These are phyloP conservation scores for Oenanthe oenanthe DNA, from an alignment of 2,113 vertebrate genomes.

Conservation along the genomic window DNA sequence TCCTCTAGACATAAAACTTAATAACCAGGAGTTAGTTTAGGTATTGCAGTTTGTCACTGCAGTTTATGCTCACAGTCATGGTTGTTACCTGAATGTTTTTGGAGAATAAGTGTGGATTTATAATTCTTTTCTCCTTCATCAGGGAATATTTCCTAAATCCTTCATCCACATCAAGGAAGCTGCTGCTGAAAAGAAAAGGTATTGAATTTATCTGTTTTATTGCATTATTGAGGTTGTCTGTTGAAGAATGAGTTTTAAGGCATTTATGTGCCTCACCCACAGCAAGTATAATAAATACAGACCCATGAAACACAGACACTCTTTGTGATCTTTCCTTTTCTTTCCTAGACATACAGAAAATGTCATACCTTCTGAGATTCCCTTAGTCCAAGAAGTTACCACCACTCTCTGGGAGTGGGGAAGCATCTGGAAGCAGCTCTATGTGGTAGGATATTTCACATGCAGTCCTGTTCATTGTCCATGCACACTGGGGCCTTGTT, in stretches of 20 bases:
- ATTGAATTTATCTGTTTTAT: conserved; percentile 1
- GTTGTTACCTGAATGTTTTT: background rate
- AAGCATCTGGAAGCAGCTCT: conserved; percentile 97
- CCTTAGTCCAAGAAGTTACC: conserved; percentile 95
- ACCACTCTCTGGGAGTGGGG: conserved; percentile 95
- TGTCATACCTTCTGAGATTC: conserved; percentile 86
- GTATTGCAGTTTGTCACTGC: background rate
- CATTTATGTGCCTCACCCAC: background rate
- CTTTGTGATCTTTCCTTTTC: background rate
- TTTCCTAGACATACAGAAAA: conserved; percentile 82
- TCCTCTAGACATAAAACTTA: background rate
- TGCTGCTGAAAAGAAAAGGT: conserved; percentile 87
- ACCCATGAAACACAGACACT: background rate
- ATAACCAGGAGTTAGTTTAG: background rate
- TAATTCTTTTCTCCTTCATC: background rate
- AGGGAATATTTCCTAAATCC: conserved; percentile 94
- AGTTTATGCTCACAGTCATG: background rate
- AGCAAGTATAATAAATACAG: background rate
- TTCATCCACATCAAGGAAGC: conserved; percentile 90
- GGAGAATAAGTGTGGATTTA: background rate
- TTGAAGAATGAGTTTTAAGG: background rate
- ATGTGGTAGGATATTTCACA: conserved; percentile 79
- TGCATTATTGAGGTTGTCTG: background rate
- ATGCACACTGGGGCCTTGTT: background rate
- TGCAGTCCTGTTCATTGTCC: background rate